phyloP scores from a whole-genome alignment of 2,888 invertebrate genomes.

The Resseliella maxima region DNA sequence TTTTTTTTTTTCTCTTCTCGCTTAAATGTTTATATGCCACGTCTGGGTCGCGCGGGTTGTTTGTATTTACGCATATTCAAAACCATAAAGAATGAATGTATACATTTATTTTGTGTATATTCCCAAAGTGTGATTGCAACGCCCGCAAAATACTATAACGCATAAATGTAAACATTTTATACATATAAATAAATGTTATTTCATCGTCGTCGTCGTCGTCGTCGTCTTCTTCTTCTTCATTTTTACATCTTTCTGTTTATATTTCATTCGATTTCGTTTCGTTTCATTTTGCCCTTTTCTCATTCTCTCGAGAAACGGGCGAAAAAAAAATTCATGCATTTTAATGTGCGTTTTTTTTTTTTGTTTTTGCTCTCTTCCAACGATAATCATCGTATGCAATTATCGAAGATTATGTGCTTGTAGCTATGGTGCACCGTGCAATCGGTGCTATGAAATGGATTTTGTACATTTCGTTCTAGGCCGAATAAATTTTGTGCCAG shows the following conservation, averaged over 20 bases:
- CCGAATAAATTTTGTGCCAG: not conserved
- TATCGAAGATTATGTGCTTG: conserved; percentile 48
- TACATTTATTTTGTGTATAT: not conserved
- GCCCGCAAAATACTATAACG: conserved; percentile 29
- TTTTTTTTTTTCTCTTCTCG: not conserved
- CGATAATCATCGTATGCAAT: conserved; percentile 51
- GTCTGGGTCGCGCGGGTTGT: not conserved
- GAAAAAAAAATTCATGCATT: conserved; percentile 36
- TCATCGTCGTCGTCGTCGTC: not conserved
- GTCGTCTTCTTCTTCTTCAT: not conserved
- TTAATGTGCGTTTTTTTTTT: too few species aligned
- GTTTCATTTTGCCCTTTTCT: too few species aligned
- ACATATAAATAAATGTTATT: too few species aligned
- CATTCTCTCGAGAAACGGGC: not conserved
- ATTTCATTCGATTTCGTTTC: not conserved
- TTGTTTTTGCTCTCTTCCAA: too few species aligned
- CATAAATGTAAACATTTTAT: not conserved
- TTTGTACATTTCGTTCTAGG: not conserved
- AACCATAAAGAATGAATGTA: conserved; percentile 6
- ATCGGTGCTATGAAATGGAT: not conserved
- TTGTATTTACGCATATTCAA: conserved; percentile 15
- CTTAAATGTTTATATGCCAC: not conserved
- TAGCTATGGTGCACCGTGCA: not conserved
- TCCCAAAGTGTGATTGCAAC: conserved; percentile 22
- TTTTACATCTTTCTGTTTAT: not conserved